Evolutionary conservation across 2,888 invertebrate genomes (phyloP).

Genomic region (Unio delphinus): DNA sequence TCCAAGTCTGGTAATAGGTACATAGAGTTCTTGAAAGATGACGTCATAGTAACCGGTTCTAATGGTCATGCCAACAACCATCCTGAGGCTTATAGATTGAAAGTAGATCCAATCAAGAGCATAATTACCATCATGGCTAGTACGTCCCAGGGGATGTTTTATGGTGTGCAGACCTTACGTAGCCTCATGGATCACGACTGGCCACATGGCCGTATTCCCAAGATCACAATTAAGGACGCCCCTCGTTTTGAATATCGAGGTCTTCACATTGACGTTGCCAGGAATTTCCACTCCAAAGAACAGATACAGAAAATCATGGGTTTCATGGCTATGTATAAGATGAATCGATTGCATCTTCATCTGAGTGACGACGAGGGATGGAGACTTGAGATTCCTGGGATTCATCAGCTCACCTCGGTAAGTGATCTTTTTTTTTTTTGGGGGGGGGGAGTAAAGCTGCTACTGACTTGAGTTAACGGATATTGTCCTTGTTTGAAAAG

Average conservation of each 20-base stretch:
- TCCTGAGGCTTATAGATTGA: constrained; percentile 49
- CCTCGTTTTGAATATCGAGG: constrained; percentile 65
- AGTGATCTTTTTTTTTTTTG: neutral
- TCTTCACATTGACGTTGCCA: constrained; percentile 60
- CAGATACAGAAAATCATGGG: constrained; percentile 53
- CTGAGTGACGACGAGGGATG: constrained; percentile 69
- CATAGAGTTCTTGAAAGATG: constrained; percentile 18
- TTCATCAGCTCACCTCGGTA: constrained; percentile 65
- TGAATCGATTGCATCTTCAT: constrained; percentile 68
- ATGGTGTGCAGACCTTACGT: constrained; percentile 54
- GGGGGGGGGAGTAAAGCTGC: no score
- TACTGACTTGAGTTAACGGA: no score
- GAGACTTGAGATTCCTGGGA: constrained; percentile 66
- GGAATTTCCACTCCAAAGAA: constrained; percentile 61
- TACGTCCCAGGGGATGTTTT: constrained; percentile 49
- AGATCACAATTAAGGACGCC: constrained; percentile 44
- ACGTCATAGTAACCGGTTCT: constrained; percentile 12
- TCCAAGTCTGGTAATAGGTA: constrained; percentile 19
- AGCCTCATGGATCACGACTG: constrained; percentile 18
- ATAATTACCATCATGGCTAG: constrained; percentile 41
- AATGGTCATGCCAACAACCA: constrained; percentile 12
- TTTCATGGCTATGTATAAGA: constrained; percentile 65
- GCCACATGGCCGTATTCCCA: constrained; percentile 19
- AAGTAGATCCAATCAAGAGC: constrained; percentile 29
- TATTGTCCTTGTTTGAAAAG: no score